Conservation (phyloP, 2,888 invertebrate species). For the Diloba caeruleocephala region DNA sequence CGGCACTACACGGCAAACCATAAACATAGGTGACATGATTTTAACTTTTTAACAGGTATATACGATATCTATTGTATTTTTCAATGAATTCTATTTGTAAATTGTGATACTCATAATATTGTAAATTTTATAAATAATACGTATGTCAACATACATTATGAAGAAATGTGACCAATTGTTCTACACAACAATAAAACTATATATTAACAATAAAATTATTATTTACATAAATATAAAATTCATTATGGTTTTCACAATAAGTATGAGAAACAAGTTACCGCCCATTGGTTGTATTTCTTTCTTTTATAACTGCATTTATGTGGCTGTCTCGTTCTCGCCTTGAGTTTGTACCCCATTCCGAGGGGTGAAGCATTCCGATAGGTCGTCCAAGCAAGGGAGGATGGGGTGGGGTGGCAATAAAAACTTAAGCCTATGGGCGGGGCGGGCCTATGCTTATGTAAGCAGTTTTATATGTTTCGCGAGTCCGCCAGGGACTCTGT, state of each 20-base stretch:
- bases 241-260: constrained; percentile 27
- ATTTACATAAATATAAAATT: constrained; percentile 38
- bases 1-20: not conserved
- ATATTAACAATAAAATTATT: constrained; percentile 32
- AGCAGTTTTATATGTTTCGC: constrained; percentile 47
- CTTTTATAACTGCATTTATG: constrained; percentile 59
- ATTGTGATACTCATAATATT: constrained; percentile 15
- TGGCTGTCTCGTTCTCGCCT: constrained; percentile 70
- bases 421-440: constrained; percentile 77
- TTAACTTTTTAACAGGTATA: constrained; percentile 18
- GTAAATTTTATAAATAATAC: constrained; percentile 20
- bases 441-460: constrained; percentile 61
- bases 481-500: constrained; percentile 2
- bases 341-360: constrained; percentile 55
- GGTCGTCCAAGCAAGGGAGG: constrained; percentile 63
- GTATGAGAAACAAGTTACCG: constrained; percentile 38
- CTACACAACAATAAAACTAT: constrained; percentile 34
- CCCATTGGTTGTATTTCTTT: constrained; percentile 49
- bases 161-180: constrained; percentile 38
- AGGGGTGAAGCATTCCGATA: constrained; percentile 68
- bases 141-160: constrained; percentile 24
- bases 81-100: constrained; percentile 26
- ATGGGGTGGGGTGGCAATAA: constrained; percentile 71
- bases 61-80: constrained; percentile 16
- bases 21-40: constrained; percentile 34